phyloP scores from a whole-genome alignment of 2,888 invertebrate genomes.

The Tricholauxania praeusta region DNA sequence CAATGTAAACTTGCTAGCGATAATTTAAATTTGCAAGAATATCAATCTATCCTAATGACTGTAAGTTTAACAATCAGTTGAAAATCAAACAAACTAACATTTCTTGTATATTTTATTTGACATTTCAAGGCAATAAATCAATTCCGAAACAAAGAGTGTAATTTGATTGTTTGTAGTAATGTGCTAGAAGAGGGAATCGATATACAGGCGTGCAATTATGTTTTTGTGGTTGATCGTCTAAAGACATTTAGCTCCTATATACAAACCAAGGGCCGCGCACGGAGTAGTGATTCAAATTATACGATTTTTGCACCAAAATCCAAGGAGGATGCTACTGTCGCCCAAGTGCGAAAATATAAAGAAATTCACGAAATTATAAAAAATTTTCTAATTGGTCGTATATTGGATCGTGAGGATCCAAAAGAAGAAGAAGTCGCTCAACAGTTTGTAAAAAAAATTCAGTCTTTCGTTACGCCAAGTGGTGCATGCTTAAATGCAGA shows the following conservation, averaged over 20 bases:
- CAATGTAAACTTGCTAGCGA: neutral
- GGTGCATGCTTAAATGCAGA: slow-evolving; percentile 57
- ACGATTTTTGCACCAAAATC: slow-evolving; percentile 70
- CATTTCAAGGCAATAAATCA: slow-evolving; percentile 66
- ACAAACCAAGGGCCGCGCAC: slow-evolving; percentile 90
- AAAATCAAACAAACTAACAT: no score
- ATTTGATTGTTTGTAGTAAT: slow-evolving; percentile 80
- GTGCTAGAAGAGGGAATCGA: slow-evolving; percentile 94
- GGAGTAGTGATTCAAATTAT: slow-evolving; percentile 74
- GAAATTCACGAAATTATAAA: slow-evolving; percentile 72
- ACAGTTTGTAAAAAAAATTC: slow-evolving; percentile 69
- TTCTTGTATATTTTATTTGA: slow-evolving; percentile 9
- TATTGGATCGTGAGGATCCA: slow-evolving; percentile 71
- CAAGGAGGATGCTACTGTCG: slow-evolving; percentile 56
- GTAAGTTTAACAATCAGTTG: no score
- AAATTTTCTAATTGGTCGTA: slow-evolving; percentile 72
- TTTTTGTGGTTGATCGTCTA: slow-evolving; percentile 80
- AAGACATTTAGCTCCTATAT: slow-evolving; percentile 84
- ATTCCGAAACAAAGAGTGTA: slow-evolving; percentile 73
- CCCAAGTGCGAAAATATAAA: slow-evolving; percentile 69
- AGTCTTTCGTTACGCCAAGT: slow-evolving; percentile 52
- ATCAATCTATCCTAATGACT: neutral
- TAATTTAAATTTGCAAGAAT: neutral
- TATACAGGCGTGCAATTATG: slow-evolving; percentile 83
- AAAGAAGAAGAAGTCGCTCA: slow-evolving; percentile 70